These are phyloP conservation scores for Drosophila truncata DNA, from an alignment of 1,140 invertebrate genomes.

Conservation along the genomic window DNA sequence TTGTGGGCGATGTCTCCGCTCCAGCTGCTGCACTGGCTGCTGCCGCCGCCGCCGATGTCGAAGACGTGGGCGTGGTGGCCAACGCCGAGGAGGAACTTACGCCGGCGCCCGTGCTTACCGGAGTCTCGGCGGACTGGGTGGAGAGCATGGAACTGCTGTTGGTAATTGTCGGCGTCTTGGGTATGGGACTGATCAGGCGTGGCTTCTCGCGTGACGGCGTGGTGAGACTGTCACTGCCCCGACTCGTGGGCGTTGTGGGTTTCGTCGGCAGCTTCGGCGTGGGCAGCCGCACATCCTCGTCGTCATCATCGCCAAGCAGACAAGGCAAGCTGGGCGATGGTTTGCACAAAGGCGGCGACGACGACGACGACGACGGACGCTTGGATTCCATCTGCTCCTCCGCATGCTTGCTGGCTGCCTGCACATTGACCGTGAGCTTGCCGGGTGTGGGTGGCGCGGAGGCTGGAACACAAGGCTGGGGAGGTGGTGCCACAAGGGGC, in stretches of 20 bases:
- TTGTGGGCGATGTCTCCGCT: constrained; percentile 42
- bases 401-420: constrained; percentile 69
- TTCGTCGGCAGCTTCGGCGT: constrained; percentile 16
- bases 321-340: constrained; percentile 81
- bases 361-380: constrained; percentile 53
- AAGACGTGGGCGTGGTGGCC: constrained; percentile 74
- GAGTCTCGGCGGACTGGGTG: constrained; percentile 67
- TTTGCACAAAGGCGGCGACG: constrained; percentile 74
- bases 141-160: constrained; percentile 67
- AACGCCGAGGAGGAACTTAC: constrained; percentile 41
- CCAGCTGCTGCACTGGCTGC: constrained; percentile 30
- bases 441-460: constrained; percentile 24
- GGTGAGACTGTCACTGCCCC: constrained; percentile 76
- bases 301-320: constrained; percentile 77
- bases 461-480: not conserved
- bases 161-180: constrained; percentile 86
- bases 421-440: constrained; percentile 78
- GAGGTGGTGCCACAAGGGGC: constrained; percentile 60
- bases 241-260: constrained; percentile 18
- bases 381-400: constrained; percentile 57
- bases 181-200: constrained; percentile 87
- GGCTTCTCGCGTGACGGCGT: constrained; percentile 86
- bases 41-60: constrained; percentile 39
- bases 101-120: constrained; percentile 44
- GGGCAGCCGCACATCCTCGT: constrained; percentile 35